These are phyloP conservation scores for Dryobotodes eremita DNA, from an alignment of 2,888 invertebrate genomes.

Conservation along the genomic window DNA sequence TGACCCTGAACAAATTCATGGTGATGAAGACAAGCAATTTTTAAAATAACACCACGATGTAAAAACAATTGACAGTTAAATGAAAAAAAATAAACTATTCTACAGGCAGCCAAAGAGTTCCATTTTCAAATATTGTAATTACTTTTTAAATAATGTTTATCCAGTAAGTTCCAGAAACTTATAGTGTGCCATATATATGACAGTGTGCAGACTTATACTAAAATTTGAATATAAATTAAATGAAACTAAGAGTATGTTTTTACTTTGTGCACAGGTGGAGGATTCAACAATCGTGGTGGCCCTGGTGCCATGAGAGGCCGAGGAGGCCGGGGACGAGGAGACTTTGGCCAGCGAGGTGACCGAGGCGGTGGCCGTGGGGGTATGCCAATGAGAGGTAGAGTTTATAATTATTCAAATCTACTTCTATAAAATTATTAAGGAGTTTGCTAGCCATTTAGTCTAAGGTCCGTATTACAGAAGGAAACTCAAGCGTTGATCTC, in stretches of 20 bases:
- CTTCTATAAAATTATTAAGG: neutral
- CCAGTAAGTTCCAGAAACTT: too few relatives aligned
- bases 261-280: constrained; percentile 77
- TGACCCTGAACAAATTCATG: too few relatives aligned
- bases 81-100: too few relatives aligned
- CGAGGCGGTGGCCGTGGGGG: constrained; percentile 84
- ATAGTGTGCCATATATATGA: too few relatives aligned
- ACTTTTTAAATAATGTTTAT: too few relatives aligned
- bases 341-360: constrained; percentile 84
- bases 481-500: too few relatives aligned
- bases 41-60: too few relatives aligned
- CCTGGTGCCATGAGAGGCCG: constrained; percentile 86
- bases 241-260: neutral
- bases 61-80: too few relatives aligned
- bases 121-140: too few relatives aligned
- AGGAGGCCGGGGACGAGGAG: constrained; percentile 85
- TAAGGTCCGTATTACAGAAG: too few relatives aligned
- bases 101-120: too few relatives aligned
- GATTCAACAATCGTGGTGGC: constrained; percentile 85
- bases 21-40: too few relatives aligned
- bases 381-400: constrained; percentile 87
- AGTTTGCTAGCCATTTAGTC: neutral
- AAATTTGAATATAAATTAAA: neutral
- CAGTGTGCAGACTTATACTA: neutral
- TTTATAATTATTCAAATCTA: neutral